These are phyloP conservation scores for Etheostoma spectabile DNA, from an alignment of 2,113 vertebrate species.

Conservation along the genomic window DNA sequence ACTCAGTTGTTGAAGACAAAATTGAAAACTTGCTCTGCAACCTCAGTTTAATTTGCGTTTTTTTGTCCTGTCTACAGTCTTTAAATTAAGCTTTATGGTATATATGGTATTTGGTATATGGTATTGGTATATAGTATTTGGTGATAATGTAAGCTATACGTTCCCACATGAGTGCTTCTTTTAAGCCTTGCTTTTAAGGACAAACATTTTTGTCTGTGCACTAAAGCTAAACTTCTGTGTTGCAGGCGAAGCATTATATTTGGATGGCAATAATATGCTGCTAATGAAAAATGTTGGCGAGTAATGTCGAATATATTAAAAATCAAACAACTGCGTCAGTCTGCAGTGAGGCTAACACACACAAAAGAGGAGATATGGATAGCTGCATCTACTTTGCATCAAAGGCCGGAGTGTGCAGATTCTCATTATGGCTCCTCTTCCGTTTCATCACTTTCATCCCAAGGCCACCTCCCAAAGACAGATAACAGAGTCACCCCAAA, in stretches of 20 bases:
- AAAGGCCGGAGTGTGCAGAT: conserved; percentile 58
- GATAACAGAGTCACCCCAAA: conserved; percentile 67
- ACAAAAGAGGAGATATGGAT: conserved; percentile 18
- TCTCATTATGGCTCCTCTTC: conserved; percentile 74
- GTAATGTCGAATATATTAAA: conserved; percentile 60
- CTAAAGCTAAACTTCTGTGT: conserved; percentile 34
- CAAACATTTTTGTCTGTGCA: conserved; percentile 3
- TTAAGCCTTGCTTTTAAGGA: conserved; percentile 2
- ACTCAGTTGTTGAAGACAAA: no score
- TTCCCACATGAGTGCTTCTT: conserved; percentile 12
- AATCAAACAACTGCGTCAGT: conserved; percentile 64
- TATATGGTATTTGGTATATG: no score
- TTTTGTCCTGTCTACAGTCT: no score
- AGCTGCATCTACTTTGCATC: conserved; percentile 65
- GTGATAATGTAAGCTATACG: no score
- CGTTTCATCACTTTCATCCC: conserved; percentile 68
- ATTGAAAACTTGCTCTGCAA: no score
- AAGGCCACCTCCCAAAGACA: conserved; percentile 66
- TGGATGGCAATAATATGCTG: conserved; percentile 51
- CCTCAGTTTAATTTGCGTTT: no score
- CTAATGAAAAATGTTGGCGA: conserved; percentile 52
- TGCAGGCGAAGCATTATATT: conserved; percentile 40
- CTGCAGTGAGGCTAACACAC: conserved; percentile 45
- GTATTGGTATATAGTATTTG: no score
- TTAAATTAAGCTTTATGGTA: no score